Percentiles rank a stretch among this genome's conserved stretches.
Conservation (phyloP, 2,113 vertebrate genomes). For the Uria aalge region DNA sequence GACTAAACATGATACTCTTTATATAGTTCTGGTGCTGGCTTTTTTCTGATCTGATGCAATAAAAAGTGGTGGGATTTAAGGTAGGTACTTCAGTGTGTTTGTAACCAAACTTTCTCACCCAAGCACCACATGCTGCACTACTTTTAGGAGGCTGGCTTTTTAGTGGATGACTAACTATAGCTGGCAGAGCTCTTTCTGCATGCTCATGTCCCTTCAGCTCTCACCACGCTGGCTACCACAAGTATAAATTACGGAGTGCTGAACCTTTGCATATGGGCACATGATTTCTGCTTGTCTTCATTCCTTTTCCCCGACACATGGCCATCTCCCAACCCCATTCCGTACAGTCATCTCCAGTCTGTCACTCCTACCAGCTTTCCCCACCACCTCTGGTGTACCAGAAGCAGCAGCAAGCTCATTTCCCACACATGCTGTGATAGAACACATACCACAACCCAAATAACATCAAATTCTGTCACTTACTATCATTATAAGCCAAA, state of each 20-base stretch:
- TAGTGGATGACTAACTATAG: neutral
- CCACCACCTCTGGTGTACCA: neutral
- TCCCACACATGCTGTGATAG: neutral
- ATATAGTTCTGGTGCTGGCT: neutral
- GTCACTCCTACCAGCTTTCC: neutral
- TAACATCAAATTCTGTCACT: neutral
- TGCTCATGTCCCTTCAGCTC: accelerated
- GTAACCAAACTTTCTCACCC: neutral
- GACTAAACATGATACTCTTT: neutral
- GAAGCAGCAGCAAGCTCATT: neutral
- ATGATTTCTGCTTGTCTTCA: neutral
- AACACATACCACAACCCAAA: neutral
- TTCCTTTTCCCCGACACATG: accelerated
- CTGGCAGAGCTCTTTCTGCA: neutral
- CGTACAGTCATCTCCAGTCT: neutral
- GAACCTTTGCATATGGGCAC: neutral
- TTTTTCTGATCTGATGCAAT: neutral
- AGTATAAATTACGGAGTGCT: neutral
- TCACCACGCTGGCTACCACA: neutral
- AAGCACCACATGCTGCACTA: neutral
- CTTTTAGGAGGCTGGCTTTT: neutral
- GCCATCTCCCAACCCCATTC: neutral
- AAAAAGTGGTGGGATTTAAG: neutral
- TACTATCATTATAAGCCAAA: neutral
- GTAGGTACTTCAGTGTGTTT: neutral